Evolutionary conservation across 2,888 invertebrate genomes (phyloP).

Genomic region (Cataglyphis altisquamis): DNA sequence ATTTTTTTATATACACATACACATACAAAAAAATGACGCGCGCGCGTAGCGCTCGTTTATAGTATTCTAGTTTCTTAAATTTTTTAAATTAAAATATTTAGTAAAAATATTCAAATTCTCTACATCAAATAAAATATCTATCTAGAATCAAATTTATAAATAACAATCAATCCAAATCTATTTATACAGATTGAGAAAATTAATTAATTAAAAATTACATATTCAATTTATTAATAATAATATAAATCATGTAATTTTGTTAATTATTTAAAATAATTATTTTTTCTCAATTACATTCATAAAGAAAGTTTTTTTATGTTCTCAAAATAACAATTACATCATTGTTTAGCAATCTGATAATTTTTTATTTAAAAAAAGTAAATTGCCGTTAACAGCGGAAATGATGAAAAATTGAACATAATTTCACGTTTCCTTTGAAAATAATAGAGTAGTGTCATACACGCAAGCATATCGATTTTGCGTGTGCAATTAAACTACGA

Average conservation of each 20-base stretch:
- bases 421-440: constrained; percentile 8
- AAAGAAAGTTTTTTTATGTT: not conserved
- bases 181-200: not conserved
- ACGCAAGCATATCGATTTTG: constrained; percentile 25
- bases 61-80: not conserved
- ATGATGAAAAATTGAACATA: constrained; percentile 10
- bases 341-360: not conserved
- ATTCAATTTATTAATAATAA: not conserved
- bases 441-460: not conserved
- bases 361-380: constrained; percentile 9
- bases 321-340: not conserved
- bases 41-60: too few species aligned
- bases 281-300: not conserved
- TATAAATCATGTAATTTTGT: not conserved
- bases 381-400: not conserved
- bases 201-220: not conserved
- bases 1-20: too few species aligned
- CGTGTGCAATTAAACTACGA: constrained; percentile 56
- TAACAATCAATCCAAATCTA: not conserved
- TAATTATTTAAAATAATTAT: not conserved
- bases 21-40: too few species aligned
- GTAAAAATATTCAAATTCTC: not conserved
- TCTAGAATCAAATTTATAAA: not conserved
- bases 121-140: not conserved
- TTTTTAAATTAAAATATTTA: not conserved